phyloP scores from a whole-genome alignment of 2,888 invertebrate genomes.

The Aromia moschata region DNA sequence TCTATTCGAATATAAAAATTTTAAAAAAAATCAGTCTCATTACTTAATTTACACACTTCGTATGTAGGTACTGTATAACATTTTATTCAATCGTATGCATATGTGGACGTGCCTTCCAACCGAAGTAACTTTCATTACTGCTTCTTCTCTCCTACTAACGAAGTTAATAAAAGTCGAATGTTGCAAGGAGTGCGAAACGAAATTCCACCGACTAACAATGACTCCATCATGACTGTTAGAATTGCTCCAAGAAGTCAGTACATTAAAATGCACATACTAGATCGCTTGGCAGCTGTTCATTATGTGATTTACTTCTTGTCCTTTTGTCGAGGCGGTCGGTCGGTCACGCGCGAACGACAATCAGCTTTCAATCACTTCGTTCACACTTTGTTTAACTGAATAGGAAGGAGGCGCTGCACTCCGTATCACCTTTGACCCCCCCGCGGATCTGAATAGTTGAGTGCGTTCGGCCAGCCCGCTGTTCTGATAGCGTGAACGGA shows the following conservation, averaged over 20 bases:
- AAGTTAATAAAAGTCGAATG: not conserved
- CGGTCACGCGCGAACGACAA: not conserved
- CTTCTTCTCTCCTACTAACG: no score
- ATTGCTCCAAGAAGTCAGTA: not conserved
- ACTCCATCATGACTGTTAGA: not conserved
- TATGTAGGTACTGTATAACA: no score
- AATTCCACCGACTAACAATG: no score
- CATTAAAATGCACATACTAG: slow-evolving; percentile 3
- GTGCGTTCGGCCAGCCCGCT: not conserved
- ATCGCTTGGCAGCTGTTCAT: slow-evolving; percentile 2
- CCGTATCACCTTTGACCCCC: not conserved
- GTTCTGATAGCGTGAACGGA: not conserved
- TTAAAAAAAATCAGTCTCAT: no score
- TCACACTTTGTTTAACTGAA: not conserved
- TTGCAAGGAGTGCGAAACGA: not conserved
- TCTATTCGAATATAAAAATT: no score
- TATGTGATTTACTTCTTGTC: not conserved
- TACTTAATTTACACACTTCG: no score
- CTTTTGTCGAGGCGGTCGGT: not conserved
- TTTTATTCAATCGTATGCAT: no score
- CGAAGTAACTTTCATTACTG: no score
- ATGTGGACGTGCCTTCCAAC: no score
- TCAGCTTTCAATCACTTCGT: not conserved
- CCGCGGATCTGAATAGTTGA: slow-evolving; percentile 1
- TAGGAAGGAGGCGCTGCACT: not conserved